Evolutionary conservation across 2,797 vertebrate species (phyloP).

Genomic region (Smutsia gigantea): DNA sequence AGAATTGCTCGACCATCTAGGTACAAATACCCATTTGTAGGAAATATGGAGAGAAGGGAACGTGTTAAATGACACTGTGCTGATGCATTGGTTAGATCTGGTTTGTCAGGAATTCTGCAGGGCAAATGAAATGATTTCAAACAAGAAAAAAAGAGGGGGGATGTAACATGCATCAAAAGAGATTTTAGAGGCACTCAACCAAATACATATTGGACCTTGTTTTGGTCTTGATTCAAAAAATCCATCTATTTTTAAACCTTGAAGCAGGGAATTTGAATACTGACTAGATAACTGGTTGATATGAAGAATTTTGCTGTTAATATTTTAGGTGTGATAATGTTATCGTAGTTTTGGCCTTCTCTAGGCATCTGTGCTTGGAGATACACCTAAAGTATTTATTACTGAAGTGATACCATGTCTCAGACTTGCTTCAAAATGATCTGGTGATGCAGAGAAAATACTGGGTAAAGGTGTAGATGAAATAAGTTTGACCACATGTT

Average conservation of each 20-base stretch:
- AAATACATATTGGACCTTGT: background rate
- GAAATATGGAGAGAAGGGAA: background rate
- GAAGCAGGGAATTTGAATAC: background rate
- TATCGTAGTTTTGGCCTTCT: background rate
- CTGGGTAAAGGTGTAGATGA: background rate
- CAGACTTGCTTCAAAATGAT: conserved; percentile 9
- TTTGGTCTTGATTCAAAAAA: background rate
- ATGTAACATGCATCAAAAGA: background rate
- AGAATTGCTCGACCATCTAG: background rate
- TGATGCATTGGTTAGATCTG: background rate
- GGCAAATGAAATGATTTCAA: background rate
- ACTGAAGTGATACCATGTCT: background rate
- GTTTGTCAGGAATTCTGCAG: background rate
- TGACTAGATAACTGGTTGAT: background rate
- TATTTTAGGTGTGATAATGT: background rate
- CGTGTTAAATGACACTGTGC: background rate
- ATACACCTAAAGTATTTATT: background rate
- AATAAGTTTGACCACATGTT: background rate
- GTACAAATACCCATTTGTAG: background rate
- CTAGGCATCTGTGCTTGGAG: background rate
- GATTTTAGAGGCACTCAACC: background rate
- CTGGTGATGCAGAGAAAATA: background rate
- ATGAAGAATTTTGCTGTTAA: background rate
- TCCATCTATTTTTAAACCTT: background rate
- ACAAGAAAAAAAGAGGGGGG: background rate